Conservation (phyloP, 2,113 vertebrate genomes). For the Alces alces region DNA sequence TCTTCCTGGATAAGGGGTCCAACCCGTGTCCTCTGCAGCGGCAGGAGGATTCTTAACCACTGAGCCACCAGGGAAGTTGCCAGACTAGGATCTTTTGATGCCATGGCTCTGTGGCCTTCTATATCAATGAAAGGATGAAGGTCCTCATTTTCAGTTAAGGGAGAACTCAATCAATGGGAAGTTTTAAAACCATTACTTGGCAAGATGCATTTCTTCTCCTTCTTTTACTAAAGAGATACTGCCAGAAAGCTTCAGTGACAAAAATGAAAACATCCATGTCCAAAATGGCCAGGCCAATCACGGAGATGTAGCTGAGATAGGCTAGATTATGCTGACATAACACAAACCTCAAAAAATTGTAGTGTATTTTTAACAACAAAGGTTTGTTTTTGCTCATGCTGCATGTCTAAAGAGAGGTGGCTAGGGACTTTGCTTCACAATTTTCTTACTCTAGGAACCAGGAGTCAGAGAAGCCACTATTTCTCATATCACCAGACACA, state of each 20-base stretch:
- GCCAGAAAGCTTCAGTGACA: background rate
- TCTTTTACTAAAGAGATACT: background rate
- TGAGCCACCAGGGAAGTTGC: background rate
- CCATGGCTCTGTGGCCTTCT: background rate
- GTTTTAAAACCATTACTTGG: background rate
- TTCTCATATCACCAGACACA: background rate
- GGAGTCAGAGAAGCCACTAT: background rate
- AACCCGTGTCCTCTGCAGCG: background rate
- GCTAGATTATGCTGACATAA: background rate
- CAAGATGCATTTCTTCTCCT: background rate
- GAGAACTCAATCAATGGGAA: background rate
- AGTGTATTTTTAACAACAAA: background rate
- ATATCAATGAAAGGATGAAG: background rate
- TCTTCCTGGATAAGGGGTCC: background rate
- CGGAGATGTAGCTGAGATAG: background rate
- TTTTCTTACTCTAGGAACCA: background rate
- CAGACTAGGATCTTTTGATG: background rate
- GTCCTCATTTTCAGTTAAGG: background rate
- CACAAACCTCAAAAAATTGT: background rate
- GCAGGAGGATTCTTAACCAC: background rate
- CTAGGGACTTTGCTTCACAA: background rate
- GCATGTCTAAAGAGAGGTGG: background rate
- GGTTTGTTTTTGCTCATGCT: background rate
- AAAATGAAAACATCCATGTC: background rate
- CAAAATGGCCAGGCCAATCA: background rate